Evolutionary conservation across 2,113 vertebrate genomes (phyloP).

Genomic region (Xenotilapia leptura): DNA sequence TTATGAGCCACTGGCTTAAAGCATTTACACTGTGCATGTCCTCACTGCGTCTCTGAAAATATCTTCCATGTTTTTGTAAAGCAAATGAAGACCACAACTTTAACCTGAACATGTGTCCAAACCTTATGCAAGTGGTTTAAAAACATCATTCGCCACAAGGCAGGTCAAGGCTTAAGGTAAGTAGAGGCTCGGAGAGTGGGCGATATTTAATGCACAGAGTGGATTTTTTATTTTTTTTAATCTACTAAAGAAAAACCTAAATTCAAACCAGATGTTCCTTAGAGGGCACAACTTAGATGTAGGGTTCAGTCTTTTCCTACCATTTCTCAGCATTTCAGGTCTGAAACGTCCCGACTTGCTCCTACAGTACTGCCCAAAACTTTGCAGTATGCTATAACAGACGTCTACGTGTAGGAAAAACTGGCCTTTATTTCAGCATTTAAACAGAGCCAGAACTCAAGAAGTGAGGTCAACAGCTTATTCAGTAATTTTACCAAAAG

Average conservation of each 20-base stretch:
- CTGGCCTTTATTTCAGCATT: neutral
- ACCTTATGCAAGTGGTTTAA: neutral
- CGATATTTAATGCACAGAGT: neutral
- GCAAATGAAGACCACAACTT: neutral
- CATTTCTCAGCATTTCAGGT: neutral
- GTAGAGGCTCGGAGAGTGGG: accelerated
- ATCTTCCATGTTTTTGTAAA: neutral
- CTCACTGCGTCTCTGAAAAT: neutral
- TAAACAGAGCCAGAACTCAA: neutral
- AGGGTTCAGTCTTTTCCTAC: neutral
- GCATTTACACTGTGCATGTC: neutral
- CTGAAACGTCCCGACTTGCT: neutral
- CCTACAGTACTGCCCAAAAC: accelerated
- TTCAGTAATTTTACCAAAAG: neutral
- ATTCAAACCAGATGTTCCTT: neutral
- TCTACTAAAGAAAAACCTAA: neutral
- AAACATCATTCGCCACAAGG: neutral
- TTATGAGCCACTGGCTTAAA: neutral
- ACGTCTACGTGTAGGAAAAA: neutral
- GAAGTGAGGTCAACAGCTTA: neutral
- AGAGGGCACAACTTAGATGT: neutral
- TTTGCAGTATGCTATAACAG: neutral
- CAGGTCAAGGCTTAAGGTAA: neutral
- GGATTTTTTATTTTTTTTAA: neutral
- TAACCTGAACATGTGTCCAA: neutral